Conservation (phyloP, 2,797 vertebrate genomes). For the Melanotaenia maccullochi region DNA sequence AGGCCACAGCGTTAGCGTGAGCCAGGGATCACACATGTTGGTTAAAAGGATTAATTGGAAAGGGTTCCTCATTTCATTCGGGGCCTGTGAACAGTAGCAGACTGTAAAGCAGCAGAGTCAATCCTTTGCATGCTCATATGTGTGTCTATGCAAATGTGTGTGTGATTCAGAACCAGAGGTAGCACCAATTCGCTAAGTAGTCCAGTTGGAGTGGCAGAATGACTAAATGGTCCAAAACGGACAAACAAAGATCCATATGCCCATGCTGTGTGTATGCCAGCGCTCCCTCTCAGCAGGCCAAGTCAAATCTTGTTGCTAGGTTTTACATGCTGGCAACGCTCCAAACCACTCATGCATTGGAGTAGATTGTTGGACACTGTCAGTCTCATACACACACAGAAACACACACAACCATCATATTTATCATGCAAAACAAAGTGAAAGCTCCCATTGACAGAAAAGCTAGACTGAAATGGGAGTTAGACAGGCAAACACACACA, state of each 20-base stretch:
- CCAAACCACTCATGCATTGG: conserved; percentile 80
- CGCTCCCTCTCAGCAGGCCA: conserved; percentile 58
- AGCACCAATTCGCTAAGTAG: conserved; percentile 80
- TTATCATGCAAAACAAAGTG: conserved; percentile 76
- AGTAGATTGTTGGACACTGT: conserved; percentile 76
- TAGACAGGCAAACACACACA: conserved; percentile 33
- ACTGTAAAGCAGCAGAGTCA: conserved; percentile 72
- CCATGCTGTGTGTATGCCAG: conserved; percentile 74
- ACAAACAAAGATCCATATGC: conserved; percentile 84
- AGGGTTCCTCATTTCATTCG: conserved; percentile 73
- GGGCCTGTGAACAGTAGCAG: conserved; percentile 75
- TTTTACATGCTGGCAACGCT: conserved; percentile 77
- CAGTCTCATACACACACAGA: conserved; percentile 30
- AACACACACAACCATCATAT: conserved; percentile 65
- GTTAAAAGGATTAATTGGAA: conserved; percentile 81
- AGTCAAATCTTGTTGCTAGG: conserved; percentile 83
- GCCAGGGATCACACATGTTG: conserved; percentile 78
- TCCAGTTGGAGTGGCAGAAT: conserved; percentile 80
- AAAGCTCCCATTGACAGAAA: conserved; percentile 70
- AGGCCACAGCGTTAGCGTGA: conserved; percentile 40
- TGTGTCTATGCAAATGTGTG: conserved; percentile 28
- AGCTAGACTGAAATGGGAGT: conserved; percentile 38
- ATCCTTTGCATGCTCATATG: conserved; percentile 57
- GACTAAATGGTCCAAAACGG: conserved; percentile 82
- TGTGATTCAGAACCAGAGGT: conserved; percentile 63